Conservation (phyloP, 2,888 invertebrate species). For the Mycogona germanica region DNA sequence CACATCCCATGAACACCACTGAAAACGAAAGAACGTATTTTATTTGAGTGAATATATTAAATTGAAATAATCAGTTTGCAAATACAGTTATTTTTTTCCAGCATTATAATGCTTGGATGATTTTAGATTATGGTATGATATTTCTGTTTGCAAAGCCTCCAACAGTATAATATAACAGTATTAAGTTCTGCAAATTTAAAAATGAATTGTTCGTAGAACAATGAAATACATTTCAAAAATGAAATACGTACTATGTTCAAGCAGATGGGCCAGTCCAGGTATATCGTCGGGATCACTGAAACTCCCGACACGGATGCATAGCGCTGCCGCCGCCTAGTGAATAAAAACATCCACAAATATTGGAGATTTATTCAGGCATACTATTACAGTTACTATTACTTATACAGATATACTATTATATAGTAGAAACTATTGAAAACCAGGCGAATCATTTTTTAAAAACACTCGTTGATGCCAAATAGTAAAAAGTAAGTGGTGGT, state of each 20-base stretch:
- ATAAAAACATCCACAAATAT: neutral
- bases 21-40: neutral
- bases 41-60: neutral
- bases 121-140: too few relatives aligned
- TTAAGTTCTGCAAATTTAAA: too few relatives aligned
- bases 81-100: neutral
- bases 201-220: too few relatives aligned
- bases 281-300: conserved; percentile 19
- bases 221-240: neutral
- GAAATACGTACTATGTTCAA: conserved; percentile 19
- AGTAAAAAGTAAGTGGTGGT: too few relatives aligned
- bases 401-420: too few relatives aligned
- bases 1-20: conserved; percentile 88
- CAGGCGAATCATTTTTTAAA: too few relatives aligned
- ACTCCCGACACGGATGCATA: conserved; percentile 20
- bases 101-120: neutral
- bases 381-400: too few relatives aligned
- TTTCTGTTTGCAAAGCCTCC: too few relatives aligned
- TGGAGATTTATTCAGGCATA: neutral
- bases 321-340: conserved; percentile 19
- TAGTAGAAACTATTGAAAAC: too few relatives aligned
- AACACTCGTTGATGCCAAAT: too few relatives aligned
- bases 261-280: conserved; percentile 20
- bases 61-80: neutral
- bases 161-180: too few relatives aligned